Evolutionary conservation across 1,140 invertebrate genomes (phyloP), one percentile per base, ranked within the genome.

Genomic region (Hycleus cichorii): DNA sequence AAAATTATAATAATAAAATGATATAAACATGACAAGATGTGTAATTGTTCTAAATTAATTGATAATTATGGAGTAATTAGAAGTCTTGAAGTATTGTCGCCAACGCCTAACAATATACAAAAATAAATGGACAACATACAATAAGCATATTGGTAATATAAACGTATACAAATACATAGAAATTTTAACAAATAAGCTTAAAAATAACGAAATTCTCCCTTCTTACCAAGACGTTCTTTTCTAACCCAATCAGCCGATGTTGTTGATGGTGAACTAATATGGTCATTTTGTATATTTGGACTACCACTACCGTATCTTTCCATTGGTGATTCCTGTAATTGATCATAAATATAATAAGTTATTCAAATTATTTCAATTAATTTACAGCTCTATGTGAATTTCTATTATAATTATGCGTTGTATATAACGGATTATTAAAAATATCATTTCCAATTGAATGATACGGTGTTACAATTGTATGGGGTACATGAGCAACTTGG

Each of bases 161-260:
- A 46, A 18, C 46, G 18, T 45, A 38, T 38, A 24, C 46, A 54
- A 7, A 39, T 49, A 49, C 27, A 49, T 32, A 32, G 4, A 32
- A 32, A 32, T 7, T 26, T 11, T 43, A 53, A 32, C 44, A 49
- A 48, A 48, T 25, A 49, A 42, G 38, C 60, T 81, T 84, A 95
- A 78, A 96, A 95, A 77, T 96, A 96, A 76, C 93, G 85, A 75
- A 96, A 95, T 83, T 95, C 93, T 78, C 93, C 93, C 82, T 93
- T 93, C 78, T 93, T 94, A 75, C 92, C 93, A 67, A 90, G 83
- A 64, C 92, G 82, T 73, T 94, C 89, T 72, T 88, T 88, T 64
- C 88, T 84, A 59, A 91, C 85, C 87, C 88, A 89, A 69, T 92
- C 89, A n/a, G 81, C 81, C 18, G 80, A 79, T 11, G 75, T 64